These are phyloP conservation scores for Corvus moneduloides DNA, from an alignment of 2,113 vertebrate species.

Conservation along the genomic window DNA sequence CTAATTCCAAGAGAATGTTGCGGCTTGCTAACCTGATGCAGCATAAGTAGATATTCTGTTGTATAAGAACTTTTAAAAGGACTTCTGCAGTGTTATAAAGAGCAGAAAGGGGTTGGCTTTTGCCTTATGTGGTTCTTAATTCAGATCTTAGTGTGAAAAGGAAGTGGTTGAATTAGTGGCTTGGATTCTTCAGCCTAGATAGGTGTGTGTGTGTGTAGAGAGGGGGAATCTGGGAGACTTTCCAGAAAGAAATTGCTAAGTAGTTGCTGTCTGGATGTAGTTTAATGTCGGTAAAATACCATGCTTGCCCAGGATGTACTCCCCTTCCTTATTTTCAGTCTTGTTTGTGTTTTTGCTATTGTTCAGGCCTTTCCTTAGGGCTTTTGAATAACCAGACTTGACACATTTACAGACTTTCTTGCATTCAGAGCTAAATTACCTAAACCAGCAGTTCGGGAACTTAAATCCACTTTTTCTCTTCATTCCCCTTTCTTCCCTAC, in stretches of 20 bases:
- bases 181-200: slow-evolving; percentile 6
- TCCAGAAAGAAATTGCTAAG: slow-evolving; percentile 44
- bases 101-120: not conserved
- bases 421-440: not conserved
- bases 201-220: not conserved
- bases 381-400: not conserved
- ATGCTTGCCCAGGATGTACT: slow-evolving; percentile 12
- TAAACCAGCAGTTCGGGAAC: not conserved
- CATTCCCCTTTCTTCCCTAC: not conserved
- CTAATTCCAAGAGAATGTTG: not conserved
- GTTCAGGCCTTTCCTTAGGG: not conserved
- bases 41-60: not conserved
- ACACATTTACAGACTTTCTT: not conserved
- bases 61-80: not conserved
- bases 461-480: not conserved
- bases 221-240: slow-evolving; percentile 1
- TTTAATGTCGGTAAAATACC: slow-evolving; percentile 35
- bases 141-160: not conserved
- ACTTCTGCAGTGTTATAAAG: not conserved
- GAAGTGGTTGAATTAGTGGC: slow-evolving; percentile 20
- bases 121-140: not conserved
- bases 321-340: not conserved
- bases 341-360: slow-evolving; percentile 8
- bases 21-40: not conserved
- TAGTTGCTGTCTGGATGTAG: slow-evolving; percentile 42